Base-by-base conservation (phyloP, 2,888 invertebrate species). In the Cerceris rybyensis region DNA sequence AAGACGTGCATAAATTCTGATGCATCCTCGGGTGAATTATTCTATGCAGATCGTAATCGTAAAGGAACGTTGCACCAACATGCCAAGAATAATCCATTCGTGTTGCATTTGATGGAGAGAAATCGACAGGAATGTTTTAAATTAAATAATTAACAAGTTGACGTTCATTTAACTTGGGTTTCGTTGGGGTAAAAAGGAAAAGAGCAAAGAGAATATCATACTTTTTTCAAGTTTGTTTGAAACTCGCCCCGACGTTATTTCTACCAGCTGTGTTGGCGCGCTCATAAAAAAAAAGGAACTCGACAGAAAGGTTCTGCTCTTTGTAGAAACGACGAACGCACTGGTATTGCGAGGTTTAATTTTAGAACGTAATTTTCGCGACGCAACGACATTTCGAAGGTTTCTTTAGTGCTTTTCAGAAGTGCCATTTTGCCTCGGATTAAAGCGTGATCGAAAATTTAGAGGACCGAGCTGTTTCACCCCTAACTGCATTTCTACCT, bases 101-200 rank as follows among this genome's bases (percentile, higher is more conserved):
- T 16, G 42, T 54, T 42, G 41, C 54, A 52, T 14, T 54, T 14
- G 39, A 7, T 54, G 13, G 16, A 11, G 7, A 6, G 49, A 14
- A 28, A 39, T 42, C 16, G 9, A 28, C 17, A 13, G 8, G 42
- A 7, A 54, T 46, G 39, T 49, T 43, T 14, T 39, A 57, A 54
- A 61, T 70, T 57, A 63, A 63, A 57, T 70, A 70, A 70, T 63
- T 63, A 61, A 70, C 70, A 59, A 54, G 54, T 69, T 69, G 52
- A 6, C 17, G 7, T 7, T 46, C 46, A 8, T 16, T 11, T 8
- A 13, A 11, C n/a, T 17, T 14, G 8, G 7, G 43, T 13, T 4
- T 28, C 28, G 28, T 28, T 28, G 28, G 28, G 28, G 28, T 1
- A 4, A 28, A 28, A 28, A 28, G 28, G 28, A 28, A 28, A 28